Evolutionary conservation across 64 coral and sea anemone genomes (phyloP).

Genomic region (Montipora cactus): DNA sequence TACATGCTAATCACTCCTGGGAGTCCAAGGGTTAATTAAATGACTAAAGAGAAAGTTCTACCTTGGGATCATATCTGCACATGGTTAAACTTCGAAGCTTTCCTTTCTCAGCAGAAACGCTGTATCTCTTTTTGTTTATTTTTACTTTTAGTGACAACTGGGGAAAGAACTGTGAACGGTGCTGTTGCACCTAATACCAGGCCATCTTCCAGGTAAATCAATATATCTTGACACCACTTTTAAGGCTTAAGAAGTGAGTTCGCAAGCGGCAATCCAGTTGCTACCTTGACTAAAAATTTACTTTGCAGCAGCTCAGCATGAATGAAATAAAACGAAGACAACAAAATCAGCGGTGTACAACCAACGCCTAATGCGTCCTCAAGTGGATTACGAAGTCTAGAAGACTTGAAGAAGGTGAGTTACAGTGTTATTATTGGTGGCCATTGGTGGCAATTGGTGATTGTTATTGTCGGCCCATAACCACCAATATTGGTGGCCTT

Average conservation of each 20-base stretch:
- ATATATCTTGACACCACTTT: not conserved
- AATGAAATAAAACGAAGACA: not conserved
- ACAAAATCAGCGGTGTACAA: not conserved
- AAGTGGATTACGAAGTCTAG: constrained; percentile 78
- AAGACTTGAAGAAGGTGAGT: constrained; percentile 88
- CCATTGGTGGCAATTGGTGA: too few species aligned
- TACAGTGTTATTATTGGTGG: not conserved
- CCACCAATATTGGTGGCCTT: too few species aligned
- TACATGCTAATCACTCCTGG: too few species aligned
- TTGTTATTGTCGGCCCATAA: not conserved
- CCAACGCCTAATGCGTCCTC: not conserved
- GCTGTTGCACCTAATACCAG: not conserved
- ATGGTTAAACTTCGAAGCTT: too few species aligned
- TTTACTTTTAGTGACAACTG: not conserved
- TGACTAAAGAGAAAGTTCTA: too few species aligned
- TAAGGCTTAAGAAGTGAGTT: too few species aligned
- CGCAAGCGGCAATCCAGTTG: not conserved
- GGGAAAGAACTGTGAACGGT: not conserved
- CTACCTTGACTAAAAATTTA: not conserved
- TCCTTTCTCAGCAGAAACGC: not conserved
- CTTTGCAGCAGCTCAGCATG: not conserved
- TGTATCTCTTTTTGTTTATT: not conserved
- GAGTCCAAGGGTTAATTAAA: too few species aligned
- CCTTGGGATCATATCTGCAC: too few species aligned
- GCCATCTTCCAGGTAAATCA: not conserved